Conservation (phyloP, 2,797 vertebrate genomes). For the Poecilia wingei region DNA sequence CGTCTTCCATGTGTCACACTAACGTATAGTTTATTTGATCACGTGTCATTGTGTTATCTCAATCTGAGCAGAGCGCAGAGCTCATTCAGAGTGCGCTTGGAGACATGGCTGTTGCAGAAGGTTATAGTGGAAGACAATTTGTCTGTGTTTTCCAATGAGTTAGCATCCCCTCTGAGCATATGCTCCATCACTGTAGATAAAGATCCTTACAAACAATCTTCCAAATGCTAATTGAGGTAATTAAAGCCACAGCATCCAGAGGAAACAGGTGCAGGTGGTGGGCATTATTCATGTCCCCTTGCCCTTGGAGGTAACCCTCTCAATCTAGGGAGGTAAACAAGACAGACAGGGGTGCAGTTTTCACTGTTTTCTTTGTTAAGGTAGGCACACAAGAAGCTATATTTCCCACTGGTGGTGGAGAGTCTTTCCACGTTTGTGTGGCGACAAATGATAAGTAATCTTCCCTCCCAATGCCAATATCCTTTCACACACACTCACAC, state of each 20-base stretch:
- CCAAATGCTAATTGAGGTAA: slow-evolving; percentile 86
- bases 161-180: slow-evolving; percentile 74
- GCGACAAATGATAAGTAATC: slow-evolving; percentile 62
- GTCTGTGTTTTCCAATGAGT: slow-evolving; percentile 77
- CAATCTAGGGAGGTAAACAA: slow-evolving; percentile 78
- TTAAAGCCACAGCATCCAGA: slow-evolving; percentile 81
- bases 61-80: slow-evolving; percentile 50
- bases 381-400: slow-evolving; percentile 63
- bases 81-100: slow-evolving; percentile 65
- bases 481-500: slow-evolving; percentile 32
- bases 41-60: slow-evolving; percentile 65
- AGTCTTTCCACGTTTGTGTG: slow-evolving; percentile 46
- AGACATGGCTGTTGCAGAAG: slow-evolving; percentile 71
- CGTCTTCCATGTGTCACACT: slow-evolving; percentile 40
- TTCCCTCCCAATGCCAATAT: slow-evolving; percentile 43
- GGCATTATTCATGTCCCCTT: slow-evolving; percentile 82
- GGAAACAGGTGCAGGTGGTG: slow-evolving; percentile 82
- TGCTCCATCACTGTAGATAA: slow-evolving; percentile 81
- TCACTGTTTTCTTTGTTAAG: slow-evolving; percentile 69
- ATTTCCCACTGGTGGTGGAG: slow-evolving; percentile 64
- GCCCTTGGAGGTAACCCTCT: slow-evolving; percentile 83
- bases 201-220: slow-evolving; percentile 81
- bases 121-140: slow-evolving; percentile 74
- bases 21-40: slow-evolving; percentile 66
- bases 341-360: slow-evolving; percentile 72